These are phyloP conservation scores for Tokudaia tokunoshimensis DNA, from an alignment of 2,797 vertebrate genomes.

Conservation along the genomic window DNA sequence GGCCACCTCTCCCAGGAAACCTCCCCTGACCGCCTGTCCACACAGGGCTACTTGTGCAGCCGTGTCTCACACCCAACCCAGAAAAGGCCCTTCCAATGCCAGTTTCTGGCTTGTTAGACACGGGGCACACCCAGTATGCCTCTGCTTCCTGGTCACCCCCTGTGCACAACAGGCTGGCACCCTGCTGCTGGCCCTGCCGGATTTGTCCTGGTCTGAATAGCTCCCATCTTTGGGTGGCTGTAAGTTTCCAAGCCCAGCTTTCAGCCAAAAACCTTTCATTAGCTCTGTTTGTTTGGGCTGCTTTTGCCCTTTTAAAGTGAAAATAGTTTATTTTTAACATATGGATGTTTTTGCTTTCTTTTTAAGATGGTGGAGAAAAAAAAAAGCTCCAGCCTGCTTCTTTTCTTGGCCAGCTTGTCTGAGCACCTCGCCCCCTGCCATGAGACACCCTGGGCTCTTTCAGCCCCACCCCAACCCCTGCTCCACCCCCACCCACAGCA, in stretches of 20 bases:
- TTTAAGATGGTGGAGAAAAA: constrained; percentile 53
- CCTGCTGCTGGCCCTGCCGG: neutral
- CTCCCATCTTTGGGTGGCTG: neutral
- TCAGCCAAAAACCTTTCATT: constrained; percentile 37
- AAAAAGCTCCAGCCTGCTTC: neutral
- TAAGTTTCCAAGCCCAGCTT: neutral
- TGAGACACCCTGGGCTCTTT: neutral
- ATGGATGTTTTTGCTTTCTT: constrained; percentile 63
- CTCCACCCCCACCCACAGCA: neutral
- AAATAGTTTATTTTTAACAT: constrained; percentile 76
- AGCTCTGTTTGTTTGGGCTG: constrained; percentile 57
- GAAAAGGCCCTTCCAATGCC: neutral
- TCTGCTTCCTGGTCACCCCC: neutral
- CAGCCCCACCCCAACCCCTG: neutral
- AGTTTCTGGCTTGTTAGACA: fast-evolving
- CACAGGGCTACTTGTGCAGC: neutral
- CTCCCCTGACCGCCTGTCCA: neutral
- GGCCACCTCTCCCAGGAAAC: neutral
- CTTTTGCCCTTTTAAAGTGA: constrained; percentile 80
- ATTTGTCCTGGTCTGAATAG: neutral
- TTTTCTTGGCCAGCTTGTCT: constrained; percentile 23
- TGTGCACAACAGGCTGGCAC: fast-evolving
- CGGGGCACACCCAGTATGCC: fast-evolving
- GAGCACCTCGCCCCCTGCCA: neutral
- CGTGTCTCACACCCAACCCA: too few relatives aligned